phyloP scores from a whole-genome alignment of 2,113 vertebrate genomes.

The Colossoma macropomum region DNA sequence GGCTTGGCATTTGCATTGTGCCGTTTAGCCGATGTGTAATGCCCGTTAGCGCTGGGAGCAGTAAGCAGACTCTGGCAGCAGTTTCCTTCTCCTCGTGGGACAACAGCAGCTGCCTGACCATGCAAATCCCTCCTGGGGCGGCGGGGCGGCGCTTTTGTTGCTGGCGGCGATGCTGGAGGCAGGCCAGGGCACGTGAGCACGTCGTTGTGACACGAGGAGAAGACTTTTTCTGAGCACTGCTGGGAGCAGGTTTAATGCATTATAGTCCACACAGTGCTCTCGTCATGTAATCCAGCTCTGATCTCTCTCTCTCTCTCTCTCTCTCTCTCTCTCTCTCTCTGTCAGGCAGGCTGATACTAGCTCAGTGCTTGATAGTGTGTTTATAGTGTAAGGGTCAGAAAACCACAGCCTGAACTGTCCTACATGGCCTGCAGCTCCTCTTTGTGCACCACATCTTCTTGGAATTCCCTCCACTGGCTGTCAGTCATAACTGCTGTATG shows the following conservation, averaged over 20 bases:
- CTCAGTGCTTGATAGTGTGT: no score
- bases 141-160: neutral
- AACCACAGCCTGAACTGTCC: no score
- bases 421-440: no score
- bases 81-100: conserved; percentile 11
- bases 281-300: conserved; percentile 14
- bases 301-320: neutral
- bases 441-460: no score
- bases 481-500: no score
- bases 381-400: no score
- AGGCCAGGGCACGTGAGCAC: conserved; percentile 3
- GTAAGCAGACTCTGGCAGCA: neutral
- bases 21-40: neutral
- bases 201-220: neutral
- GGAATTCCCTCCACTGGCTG: no score
- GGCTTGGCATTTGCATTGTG: neutral
- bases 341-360: no score
- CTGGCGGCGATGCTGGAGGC: neutral
- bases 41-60: neutral
- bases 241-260: conserved; percentile 2
- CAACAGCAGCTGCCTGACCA: neutral
- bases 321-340: neutral
- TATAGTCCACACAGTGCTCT: conserved; percentile 14
- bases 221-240: neutral
- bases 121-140: neutral